Evolutionary conservation across 2,113 vertebrate genomes (phyloP).

Genomic region (Eupsittula cactorum): DNA sequence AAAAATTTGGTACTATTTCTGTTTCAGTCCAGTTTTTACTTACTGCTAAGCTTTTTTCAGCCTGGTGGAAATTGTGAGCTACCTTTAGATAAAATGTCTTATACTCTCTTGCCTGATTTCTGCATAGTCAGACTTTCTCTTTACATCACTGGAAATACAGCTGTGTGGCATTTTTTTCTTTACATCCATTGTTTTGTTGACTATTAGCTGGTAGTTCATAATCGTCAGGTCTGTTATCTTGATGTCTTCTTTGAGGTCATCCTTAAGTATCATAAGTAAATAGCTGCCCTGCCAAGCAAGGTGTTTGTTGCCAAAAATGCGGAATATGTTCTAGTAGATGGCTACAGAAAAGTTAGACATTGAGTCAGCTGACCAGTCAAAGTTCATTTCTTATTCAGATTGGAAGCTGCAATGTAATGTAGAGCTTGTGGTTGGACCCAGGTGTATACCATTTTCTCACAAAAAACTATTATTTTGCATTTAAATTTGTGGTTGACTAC

Average conservation of each 20-base stretch:
- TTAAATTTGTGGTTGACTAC: not conserved
- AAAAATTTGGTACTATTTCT: not conserved
- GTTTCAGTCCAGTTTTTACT: not conserved
- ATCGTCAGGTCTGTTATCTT: not conserved
- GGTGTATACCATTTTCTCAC: not conserved
- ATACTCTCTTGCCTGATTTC: not conserved
- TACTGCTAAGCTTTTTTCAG: not conserved
- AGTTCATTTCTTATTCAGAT: not conserved
- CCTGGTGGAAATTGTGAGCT: not conserved
- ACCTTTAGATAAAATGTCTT: not conserved
- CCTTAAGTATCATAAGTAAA: not conserved
- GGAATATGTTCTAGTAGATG: not conserved
- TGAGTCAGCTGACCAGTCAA: not conserved
- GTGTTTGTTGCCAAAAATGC: not conserved
- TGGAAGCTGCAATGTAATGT: not conserved
- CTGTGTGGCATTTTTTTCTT: not conserved
- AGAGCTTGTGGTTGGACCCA: not conserved
- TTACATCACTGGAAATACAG: not conserved
- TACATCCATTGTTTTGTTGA: not conserved
- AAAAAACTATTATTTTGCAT: not conserved
- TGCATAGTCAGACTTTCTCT: not conserved
- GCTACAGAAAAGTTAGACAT: not conserved
- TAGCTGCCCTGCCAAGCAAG: not conserved
- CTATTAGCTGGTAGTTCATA: not conserved
- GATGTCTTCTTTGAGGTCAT: not conserved